A percentile compares a stretch with the other conserved stretches of the same genome.
These are phyloP conservation scores for Leptinotarsa lineolata DNA, from an alignment of 1,140 invertebrate genomes.

Conservation along the genomic window DNA sequence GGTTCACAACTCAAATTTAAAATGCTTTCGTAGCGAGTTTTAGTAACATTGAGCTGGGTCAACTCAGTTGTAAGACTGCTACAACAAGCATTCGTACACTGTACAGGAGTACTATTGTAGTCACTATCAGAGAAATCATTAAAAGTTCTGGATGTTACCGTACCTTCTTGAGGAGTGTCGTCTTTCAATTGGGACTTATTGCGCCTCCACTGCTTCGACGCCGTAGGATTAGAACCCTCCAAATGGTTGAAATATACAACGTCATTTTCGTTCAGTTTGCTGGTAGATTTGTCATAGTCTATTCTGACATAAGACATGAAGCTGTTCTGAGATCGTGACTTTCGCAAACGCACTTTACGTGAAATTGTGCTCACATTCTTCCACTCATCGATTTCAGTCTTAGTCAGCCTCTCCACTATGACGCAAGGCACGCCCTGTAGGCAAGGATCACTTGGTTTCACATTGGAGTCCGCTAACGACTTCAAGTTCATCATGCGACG, in stretches of 20 bases:
- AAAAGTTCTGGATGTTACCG: background rate
- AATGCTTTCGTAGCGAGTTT: background rate
- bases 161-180: conserved; percentile 7
- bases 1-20: conserved; percentile 1
- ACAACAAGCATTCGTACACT: conserved; percentile 19
- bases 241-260: too few species aligned
- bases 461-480: background rate
- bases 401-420: conserved; percentile 4
- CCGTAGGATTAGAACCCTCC: background rate
- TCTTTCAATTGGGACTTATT: background rate
- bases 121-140: conserved; percentile 9
- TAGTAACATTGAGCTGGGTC: background rate
- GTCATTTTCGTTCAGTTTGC: too few species aligned
- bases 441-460: conserved; percentile 12
- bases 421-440: conserved; percentile 24
- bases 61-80: background rate
- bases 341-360: background rate
- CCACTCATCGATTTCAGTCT: conserved; percentile 24
- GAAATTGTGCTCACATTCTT: conserved; percentile 17
- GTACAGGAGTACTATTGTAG: background rate
- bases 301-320: background rate
- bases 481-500: background rate
- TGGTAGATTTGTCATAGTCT: conserved; percentile 31
- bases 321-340: background rate
- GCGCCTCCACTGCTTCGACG: conserved; percentile 1